These are phyloP conservation scores for Ceratina calcarata DNA, from an alignment of 1,140 invertebrate species.

Conservation along the genomic window DNA sequence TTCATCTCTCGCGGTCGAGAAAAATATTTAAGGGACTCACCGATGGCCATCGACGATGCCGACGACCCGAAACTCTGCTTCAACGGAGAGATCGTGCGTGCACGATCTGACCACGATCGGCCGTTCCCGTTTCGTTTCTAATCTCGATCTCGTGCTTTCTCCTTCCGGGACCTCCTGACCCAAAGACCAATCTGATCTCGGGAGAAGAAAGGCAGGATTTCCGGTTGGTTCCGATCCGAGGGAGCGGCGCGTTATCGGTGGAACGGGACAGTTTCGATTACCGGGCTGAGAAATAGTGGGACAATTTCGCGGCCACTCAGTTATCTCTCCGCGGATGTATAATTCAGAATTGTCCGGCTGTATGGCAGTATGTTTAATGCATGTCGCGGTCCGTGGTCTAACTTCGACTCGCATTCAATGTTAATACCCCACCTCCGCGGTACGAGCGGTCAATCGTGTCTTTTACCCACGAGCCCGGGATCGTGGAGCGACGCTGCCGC, in stretches of 20 bases:
- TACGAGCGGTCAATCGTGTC: conserved; percentile 57
- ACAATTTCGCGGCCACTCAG: conserved; percentile 69
- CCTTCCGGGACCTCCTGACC: conserved; percentile 29
- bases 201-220: conserved; percentile 10
- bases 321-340: conserved; percentile 72
- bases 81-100: too few relatives aligned
- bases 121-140: background rate
- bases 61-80: too few relatives aligned
- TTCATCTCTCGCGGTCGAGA: background rate
- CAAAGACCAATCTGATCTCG: conserved; percentile 43
- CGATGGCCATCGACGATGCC: too few relatives aligned
- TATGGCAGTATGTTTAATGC: conserved; percentile 77
- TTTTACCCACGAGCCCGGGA: conserved; percentile 57
- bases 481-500: conserved; percentile 46
- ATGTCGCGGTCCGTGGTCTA: conserved; percentile 62
- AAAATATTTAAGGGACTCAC: too few relatives aligned
- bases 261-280: conserved; percentile 59
- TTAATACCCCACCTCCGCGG: conserved; percentile 69
- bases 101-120: background rate
- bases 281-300: conserved; percentile 67
- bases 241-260: conserved; percentile 40
- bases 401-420: conserved; percentile 71
- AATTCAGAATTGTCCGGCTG: conserved; percentile 77
- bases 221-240: background rate
- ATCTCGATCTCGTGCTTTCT: background rate